Conservation (phyloP, 1,140 invertebrate genomes). For the Arion vulgaris region DNA sequence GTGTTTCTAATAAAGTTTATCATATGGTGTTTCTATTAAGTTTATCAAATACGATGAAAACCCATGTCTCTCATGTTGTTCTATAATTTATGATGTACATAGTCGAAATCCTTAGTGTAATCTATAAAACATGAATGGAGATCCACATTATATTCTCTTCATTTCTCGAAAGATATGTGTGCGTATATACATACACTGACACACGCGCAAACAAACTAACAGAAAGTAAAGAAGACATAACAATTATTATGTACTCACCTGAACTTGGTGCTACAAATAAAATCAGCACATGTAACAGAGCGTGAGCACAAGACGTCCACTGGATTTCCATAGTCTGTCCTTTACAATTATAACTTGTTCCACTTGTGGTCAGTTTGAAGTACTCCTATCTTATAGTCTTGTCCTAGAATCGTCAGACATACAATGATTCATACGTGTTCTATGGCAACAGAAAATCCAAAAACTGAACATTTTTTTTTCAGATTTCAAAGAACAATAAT, state of each 20-base stretch:
- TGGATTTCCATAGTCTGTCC: not conserved
- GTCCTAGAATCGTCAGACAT: not conserved
- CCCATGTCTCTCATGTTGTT: too few species aligned
- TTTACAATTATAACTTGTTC: not conserved
- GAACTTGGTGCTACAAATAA: not conserved
- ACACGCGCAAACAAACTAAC: too few species aligned
- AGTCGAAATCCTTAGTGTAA: too few species aligned
- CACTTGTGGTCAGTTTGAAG: not conserved
- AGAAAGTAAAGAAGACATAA: not conserved
- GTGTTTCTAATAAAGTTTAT: too few species aligned
- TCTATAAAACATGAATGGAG: too few species aligned
- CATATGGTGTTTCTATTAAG: too few species aligned
- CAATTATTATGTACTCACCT: not conserved
- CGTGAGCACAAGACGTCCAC: slow-evolving; percentile 7
- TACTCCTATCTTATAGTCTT: not conserved
- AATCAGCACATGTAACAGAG: not conserved
- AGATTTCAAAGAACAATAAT: slow-evolving; percentile 14
- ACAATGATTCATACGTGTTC: not conserved
- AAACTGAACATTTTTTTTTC: not conserved
- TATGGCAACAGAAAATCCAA: not conserved
- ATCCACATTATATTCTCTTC: too few species aligned
- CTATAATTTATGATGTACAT: too few species aligned
- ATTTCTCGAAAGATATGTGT: too few species aligned
- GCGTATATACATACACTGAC: too few species aligned
- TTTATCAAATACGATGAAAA: too few species aligned